Evolutionary conservation across 1,140 invertebrate species (phyloP), one percentile per base, ranked within the genome.

Genomic region (Coenobita brevimanus): DNA sequence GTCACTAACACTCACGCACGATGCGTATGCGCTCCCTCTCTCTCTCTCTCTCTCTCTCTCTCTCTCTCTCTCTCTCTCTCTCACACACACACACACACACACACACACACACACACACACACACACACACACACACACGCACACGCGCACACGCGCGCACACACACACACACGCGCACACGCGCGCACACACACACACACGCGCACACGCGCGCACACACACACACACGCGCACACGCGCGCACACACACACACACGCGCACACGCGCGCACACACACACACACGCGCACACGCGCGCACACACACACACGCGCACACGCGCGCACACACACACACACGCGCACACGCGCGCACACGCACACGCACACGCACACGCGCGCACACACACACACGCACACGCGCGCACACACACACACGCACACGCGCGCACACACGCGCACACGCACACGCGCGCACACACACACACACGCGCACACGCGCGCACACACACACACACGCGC

Each of bases 391-490:
- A 46, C 27, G 17, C 43, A 79, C 27, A 79, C 76, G 24, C 27
- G 57, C 76, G 27, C 50, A 54, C 17, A 50, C 50, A 79, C 41
- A 79, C 76, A 79, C 71, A 75, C 71, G n/a, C n/a, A n/a, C n/a
- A n/a, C n/a, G n/a, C n/a, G n/a, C n/a, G n/a, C n/a, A n/a, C n/a
- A n/a, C n/a, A n/a, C n/a, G n/a, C n/a, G n/a, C n/a, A n/a, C n/a
- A n/a, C n/a, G n/a, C n/a, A n/a, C n/a, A n/a, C n/a, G n/a, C n/a
- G n/a, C n/a, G n/a, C n/a, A n/a, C n/a, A n/a, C n/a, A n/a, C n/a
- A n/a, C n/a, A n/a, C n/a, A n/a, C n/a, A n/a, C n/a, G n/a, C n/a
- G n/a, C n/a, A n/a, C n/a, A n/a, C n/a, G n/a, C n/a, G n/a, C n/a
- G n/a, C n/a, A n/a, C n/a, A n/a, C n/a, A n/a, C n/a, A n/a, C n/a